Conservation (phyloP, 2,888 invertebrate species). For the Temnothorax unifasciatus region DNA sequence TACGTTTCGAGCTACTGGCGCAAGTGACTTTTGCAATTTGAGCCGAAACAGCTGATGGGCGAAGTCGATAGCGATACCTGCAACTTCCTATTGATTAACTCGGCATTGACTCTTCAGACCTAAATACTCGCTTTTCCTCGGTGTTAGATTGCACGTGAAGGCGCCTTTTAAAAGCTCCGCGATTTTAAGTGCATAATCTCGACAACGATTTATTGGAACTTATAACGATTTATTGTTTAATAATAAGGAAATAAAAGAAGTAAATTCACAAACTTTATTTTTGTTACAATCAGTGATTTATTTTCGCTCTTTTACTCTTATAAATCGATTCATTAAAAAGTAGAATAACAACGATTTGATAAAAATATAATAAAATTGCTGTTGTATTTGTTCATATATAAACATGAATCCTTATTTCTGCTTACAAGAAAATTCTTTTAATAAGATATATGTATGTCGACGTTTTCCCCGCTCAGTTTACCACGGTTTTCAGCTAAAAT, state of each 20-base stretch:
- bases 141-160: background rate
- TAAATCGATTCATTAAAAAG: background rate
- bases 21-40: conserved; percentile 41
- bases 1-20: conserved; percentile 20
- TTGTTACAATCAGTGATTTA: background rate
- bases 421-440: background rate
- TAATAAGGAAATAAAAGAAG: background rate
- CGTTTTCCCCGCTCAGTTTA: conserved; percentile 24
- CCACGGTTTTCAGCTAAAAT: background rate
- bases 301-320: background rate
- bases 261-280: background rate
- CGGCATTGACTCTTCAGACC: background rate
- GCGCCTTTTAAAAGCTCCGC: background rate
- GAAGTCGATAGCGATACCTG: conserved; percentile 5
- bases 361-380: background rate
- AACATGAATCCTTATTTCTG: background rate
- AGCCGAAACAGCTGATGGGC: conserved; percentile 39
- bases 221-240: no score
- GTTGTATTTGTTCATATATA: background rate
- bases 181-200: background rate
- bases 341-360: background rate
- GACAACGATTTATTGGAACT: background rate
- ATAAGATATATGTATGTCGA: background rate
- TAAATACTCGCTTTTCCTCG: background rate
- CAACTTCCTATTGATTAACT: conserved; percentile 2